phyloP scores from a whole-genome alignment of 2,888 invertebrate species.

The Hyppa rectilinea region DNA sequence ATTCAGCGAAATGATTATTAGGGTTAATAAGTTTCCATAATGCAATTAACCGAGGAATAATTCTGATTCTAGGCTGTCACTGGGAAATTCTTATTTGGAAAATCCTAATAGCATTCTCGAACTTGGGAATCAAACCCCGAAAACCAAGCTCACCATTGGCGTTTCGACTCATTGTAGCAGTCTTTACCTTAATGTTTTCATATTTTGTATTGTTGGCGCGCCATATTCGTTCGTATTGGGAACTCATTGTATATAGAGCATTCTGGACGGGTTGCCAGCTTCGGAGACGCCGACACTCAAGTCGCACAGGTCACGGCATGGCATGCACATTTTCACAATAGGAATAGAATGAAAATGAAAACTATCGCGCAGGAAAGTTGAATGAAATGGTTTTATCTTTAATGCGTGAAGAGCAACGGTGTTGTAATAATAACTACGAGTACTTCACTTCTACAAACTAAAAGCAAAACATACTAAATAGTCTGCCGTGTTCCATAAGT shows the following conservation, averaged over 20 bases:
- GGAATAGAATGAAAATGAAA: constrained; percentile 7
- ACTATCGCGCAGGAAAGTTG: neutral
- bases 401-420: neutral
- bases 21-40: neutral
- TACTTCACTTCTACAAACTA: neutral
- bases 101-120: neutral
- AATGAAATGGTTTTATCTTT: neutral
- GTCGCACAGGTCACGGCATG: constrained; percentile 1
- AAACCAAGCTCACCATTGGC: no score
- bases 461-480: neutral
- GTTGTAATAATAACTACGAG: neutral
- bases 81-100: neutral
- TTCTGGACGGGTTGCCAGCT: constrained; percentile 63
- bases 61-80: neutral
- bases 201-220: neutral
- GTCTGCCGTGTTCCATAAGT: neutral
- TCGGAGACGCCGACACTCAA: constrained; percentile 58
- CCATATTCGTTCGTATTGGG: constrained; percentile 54
- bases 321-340: neutral
- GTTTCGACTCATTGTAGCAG: neutral
- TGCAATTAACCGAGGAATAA: neutral
- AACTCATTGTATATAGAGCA: constrained; percentile 44
- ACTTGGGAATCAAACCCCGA: neutral
- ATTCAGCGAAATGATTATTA: no score
- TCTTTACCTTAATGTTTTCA: neutral